Evolutionary conservation across 2,888 invertebrate genomes (phyloP).

Genomic region (Idaea aversata): DNA sequence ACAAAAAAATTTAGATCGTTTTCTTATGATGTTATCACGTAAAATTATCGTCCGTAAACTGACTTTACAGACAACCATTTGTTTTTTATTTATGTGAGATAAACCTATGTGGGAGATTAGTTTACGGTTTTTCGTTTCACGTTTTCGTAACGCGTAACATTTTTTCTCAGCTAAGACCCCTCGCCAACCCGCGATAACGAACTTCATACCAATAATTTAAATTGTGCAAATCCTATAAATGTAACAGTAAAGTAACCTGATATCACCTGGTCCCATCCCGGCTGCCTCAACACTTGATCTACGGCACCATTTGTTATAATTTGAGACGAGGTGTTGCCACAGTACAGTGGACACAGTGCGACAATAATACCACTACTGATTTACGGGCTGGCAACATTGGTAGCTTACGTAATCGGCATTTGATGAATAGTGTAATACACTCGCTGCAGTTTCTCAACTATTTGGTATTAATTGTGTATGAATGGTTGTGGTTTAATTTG

Average conservation of each 20-base stretch:
- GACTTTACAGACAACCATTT: too few relatives aligned
- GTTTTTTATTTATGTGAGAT: too few relatives aligned
- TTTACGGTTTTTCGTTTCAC: too few relatives aligned
- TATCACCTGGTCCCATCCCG: slow-evolving; percentile 15
- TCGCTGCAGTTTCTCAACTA: not conserved
- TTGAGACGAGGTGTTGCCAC: slow-evolving; percentile 41
- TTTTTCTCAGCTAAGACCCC: too few relatives aligned
- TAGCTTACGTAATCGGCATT: slow-evolving; percentile 13
- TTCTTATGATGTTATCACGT: too few relatives aligned
- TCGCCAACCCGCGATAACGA: not conserved
- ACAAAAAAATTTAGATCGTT: too few relatives aligned
- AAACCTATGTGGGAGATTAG: too few relatives aligned
- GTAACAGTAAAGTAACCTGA: slow-evolving; percentile 8
- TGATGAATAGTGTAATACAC: slow-evolving; percentile 9
- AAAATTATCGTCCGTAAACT: too few relatives aligned
- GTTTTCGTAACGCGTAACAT: too few relatives aligned
- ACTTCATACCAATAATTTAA: slow-evolving; percentile 26
- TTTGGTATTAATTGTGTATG: not conserved
- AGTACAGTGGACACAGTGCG: slow-evolving; percentile 17
- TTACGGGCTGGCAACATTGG: slow-evolving; percentile 16
- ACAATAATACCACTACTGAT: slow-evolving; percentile 17
- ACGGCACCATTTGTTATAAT: slow-evolving; percentile 61
- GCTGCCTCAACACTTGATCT: slow-evolving; percentile 37
- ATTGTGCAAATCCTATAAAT: slow-evolving; percentile 24
- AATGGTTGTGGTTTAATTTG: too few relatives aligned